A percentile compares a stretch with the other conserved stretches of the same genome.
phyloP scores from a whole-genome alignment of 2,113 vertebrate species.

The Eleginops maclovinus region DNA sequence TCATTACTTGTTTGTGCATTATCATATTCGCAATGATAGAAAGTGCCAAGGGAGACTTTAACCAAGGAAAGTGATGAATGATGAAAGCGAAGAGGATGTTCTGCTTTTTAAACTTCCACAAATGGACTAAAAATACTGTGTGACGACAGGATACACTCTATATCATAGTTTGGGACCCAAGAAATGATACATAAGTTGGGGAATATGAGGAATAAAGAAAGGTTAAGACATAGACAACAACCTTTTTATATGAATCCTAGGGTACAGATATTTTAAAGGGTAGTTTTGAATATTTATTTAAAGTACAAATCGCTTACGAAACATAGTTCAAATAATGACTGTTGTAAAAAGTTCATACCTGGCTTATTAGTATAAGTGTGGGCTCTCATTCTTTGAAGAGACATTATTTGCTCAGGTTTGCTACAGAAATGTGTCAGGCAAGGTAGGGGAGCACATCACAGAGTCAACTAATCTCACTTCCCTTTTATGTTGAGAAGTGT shows the following conservation, averaged over 20 bases:
- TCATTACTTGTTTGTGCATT: constrained; percentile 49
- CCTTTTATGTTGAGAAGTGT: constrained; percentile 68
- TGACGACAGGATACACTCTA: background rate
- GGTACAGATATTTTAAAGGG: background rate
- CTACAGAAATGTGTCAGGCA: constrained; percentile 60
- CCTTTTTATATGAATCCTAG: background rate
- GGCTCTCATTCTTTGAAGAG: constrained; percentile 39
- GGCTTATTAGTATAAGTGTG: background rate
- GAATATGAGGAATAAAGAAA: background rate
- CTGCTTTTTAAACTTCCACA: background rate
- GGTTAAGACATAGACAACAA: background rate
- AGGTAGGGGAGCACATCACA: constrained; percentile 47
- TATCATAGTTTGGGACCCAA: background rate
- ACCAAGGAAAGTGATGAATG: constrained; percentile 12
- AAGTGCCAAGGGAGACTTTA: constrained; percentile 34
- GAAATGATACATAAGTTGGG: background rate
- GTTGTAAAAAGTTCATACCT: background rate
- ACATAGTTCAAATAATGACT: background rate
- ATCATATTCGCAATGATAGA: constrained; percentile 55
- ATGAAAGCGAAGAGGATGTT: background rate
- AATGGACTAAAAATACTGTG: background rate
- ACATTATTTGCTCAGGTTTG: constrained; percentile 41
- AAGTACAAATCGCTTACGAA: background rate
- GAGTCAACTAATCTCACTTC: constrained; percentile 77
- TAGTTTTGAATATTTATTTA: background rate